Conservation (phyloP, 2,888 invertebrate species). For the Merodon equestris region DNA sequence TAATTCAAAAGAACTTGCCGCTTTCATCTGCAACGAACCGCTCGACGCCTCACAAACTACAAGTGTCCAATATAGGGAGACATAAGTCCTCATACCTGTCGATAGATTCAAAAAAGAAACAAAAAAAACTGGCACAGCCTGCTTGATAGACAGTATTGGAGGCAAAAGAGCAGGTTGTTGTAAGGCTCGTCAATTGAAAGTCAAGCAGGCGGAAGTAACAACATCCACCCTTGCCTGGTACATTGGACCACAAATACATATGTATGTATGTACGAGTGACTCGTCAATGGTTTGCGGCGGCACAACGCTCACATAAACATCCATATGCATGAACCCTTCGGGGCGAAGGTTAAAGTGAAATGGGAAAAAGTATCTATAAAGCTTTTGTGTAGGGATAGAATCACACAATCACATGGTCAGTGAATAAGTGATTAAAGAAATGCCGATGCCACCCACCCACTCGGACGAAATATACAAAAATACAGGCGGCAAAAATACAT, state of each 20-base stretch:
- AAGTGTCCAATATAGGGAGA: no score
- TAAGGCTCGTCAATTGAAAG: slow-evolving; percentile 33
- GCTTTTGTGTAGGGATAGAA: slow-evolving; percentile 4
- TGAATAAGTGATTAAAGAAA: slow-evolving; percentile 52
- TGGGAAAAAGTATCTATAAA: background rate
- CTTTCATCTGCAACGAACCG: no score
- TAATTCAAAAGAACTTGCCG: no score
- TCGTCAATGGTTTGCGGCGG: no score
- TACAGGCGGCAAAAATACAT: background rate
- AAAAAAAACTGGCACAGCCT: no score
- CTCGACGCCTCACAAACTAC: no score
- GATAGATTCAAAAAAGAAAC: no score
- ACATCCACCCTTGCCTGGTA: background rate
- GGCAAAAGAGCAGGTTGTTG: background rate
- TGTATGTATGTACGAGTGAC: no score
- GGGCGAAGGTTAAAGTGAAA: background rate
- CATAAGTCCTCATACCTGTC: no score
- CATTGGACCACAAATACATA: slow-evolving; percentile 33
- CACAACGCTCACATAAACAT: slow-evolving; percentile 22
- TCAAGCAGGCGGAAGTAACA: slow-evolving; percentile 46
- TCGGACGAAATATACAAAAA: slow-evolving; percentile 33
- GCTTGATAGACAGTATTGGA: no score
- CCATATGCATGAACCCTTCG: background rate
- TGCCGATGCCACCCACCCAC: slow-evolving; percentile 33
- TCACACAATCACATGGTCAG: slow-evolving; percentile 64